Conservation (phyloP, 2,888 invertebrate species). For the Chydorus sphaericus region DNA sequence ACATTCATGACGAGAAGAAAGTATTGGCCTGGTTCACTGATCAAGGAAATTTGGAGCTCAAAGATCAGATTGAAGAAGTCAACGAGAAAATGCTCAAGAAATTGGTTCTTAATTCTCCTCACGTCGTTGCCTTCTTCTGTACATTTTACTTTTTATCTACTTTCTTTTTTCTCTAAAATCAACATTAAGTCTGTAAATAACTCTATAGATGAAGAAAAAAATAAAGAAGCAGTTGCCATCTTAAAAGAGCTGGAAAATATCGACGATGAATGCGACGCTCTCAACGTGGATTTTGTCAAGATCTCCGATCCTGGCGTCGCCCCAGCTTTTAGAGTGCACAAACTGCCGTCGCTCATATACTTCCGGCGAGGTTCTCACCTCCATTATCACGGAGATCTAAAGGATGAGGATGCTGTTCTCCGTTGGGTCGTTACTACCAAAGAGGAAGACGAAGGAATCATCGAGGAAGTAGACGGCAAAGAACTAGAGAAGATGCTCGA, state of each 20-base stretch:
- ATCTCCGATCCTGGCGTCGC: conserved; percentile 76
- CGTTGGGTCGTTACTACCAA: conserved; percentile 79
- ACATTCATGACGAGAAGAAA: conserved; percentile 80
- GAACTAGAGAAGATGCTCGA: conserved; percentile 75
- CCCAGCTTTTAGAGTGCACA: conserved; percentile 69
- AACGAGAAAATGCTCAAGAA: conserved; percentile 81
- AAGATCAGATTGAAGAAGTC: conserved; percentile 84
- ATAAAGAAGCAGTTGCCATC: conserved; percentile 76
- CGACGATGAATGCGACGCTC: conserved; percentile 82
- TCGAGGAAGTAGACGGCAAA: conserved; percentile 79
- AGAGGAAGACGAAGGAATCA: conserved; percentile 70
- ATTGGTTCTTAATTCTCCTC: conserved; percentile 69
- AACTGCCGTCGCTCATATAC: conserved; percentile 68
- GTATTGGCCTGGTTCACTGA: conserved; percentile 82
- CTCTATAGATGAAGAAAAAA: conserved; percentile 63
- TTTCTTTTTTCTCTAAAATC: not conserved
- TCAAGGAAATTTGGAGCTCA: conserved; percentile 76
- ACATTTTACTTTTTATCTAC: conserved; percentile 19
- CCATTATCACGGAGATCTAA: conserved; percentile 45
- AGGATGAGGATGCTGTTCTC: conserved; percentile 78
- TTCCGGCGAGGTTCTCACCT: conserved; percentile 29
- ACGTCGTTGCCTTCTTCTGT: conserved; percentile 88
- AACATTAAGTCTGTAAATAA: not conserved
- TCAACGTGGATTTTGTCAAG: conserved; percentile 80
- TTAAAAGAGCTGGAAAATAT: conserved; percentile 79